Base-by-base conservation (phyloP, 1,140 invertebrate species). In the Notospermus geniculatus region DNA sequence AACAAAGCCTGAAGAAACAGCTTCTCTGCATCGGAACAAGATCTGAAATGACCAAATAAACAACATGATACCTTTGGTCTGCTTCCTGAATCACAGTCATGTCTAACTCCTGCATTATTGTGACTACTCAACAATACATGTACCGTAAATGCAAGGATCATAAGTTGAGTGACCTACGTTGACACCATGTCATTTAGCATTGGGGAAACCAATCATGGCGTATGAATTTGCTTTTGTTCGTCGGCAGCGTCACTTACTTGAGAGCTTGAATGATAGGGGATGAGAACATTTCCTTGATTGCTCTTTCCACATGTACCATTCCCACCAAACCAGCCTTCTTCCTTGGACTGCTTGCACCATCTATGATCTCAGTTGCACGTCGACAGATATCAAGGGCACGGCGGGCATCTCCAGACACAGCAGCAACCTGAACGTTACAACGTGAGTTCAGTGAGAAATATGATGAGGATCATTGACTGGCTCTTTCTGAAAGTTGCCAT, bases 321-420 rank as follows among this genome's bases (percentile, higher is more conserved):
- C 85, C 85, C 0, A 93, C 89, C 32, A 83, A 79, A 61, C 69
- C 52, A 7, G 62, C 45, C 13, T 53, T 59, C 28, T 73, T 64
- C 28, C 64, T 71, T 32, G 55, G 45, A 9, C 46, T 57, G 13
- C 74, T 72, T 27, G 73, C 61, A 58, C 82, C 70, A 71, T 91
- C 89, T 0, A 91, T 88, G 30, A 97, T 87, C 83, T 98, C 95
- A 2, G 92, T 88, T 0, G 95, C 89, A 22, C 94, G 84, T 2
- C 92, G 84, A 73, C 95, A 95, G 60, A 99, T 93, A 70, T 98
- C 95, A 7, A 99, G 82, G 0, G 95, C 96, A 70, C 96, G 84
- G 23, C 97, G 84, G 1, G 96, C 95, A 85, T 99, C 97, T 0
- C 97, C 97, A 0, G 95, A 97, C 0, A 98, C 88, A 0, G 95